These are phyloP conservation scores for Shargacucullia verbasci DNA, from an alignment of 2,888 invertebrate genomes.

Conservation along the genomic window DNA sequence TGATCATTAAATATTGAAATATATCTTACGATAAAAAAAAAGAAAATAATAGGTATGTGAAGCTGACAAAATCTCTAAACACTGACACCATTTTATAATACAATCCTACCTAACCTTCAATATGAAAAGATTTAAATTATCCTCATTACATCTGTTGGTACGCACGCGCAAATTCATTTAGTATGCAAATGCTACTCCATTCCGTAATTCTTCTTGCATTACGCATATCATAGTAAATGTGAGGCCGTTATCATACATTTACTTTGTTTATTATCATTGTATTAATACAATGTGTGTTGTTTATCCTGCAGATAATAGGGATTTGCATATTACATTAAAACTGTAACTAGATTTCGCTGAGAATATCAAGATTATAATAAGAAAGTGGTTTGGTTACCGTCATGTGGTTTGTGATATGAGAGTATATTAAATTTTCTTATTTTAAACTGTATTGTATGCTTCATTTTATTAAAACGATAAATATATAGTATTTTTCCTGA, in stretches of 20 bases:
- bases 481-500: no score
- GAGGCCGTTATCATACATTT: slow-evolving; percentile 40
- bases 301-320: slow-evolving; percentile 39
- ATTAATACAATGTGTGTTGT: slow-evolving; percentile 45
- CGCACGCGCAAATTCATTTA: slow-evolving; percentile 22
- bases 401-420: neutral
- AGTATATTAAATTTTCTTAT: neutral
- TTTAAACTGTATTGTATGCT: no score
- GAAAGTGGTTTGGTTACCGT: slow-evolving; percentile 10
- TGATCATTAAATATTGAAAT: no score
- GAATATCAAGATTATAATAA: slow-evolving; percentile 19
- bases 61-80: neutral
- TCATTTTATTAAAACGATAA: no score
- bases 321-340: slow-evolving; percentile 52
- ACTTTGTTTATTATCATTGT: slow-evolving; percentile 41
- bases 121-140: slow-evolving; percentile 15
- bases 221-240: slow-evolving; percentile 34
- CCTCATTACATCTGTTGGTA: slow-evolving; percentile 10
- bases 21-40: no score
- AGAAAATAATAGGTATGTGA: no score
- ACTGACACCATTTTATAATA: neutral
- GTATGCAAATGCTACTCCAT: slow-evolving; percentile 34
- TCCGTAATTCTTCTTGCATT: slow-evolving; percentile 30
- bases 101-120: slow-evolving; percentile 6
- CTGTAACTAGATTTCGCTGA: slow-evolving; percentile 34